These are phyloP conservation scores for Gonioctena quinquepunctata DNA, from an alignment of 1,140 invertebrate genomes.

Conservation along the genomic window DNA sequence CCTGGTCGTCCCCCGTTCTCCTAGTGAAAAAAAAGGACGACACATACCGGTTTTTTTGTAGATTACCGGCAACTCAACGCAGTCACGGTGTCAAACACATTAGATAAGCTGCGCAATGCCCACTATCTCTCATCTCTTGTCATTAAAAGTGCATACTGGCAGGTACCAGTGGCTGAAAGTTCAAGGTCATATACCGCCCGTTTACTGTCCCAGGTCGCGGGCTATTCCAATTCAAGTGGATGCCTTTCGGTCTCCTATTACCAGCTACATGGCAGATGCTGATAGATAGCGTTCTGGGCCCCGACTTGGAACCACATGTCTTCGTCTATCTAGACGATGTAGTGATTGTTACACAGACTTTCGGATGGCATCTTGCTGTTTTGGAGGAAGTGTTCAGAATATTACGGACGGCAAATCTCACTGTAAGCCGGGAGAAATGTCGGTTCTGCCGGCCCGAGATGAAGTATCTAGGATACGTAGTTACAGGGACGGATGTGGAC, in stretches of 20 bases:
- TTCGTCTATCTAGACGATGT: slow-evolving; percentile 50
- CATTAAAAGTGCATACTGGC: slow-evolving; percentile 46
- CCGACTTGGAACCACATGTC: slow-evolving; percentile 31
- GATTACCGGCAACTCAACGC: slow-evolving; percentile 27
- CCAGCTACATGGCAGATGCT: slow-evolving; percentile 19
- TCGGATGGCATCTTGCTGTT: no score
- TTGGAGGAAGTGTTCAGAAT: neutral
- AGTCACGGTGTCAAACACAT: slow-evolving; percentile 17
- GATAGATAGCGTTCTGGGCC: slow-evolving; percentile 42
- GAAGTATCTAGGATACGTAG: neutral
- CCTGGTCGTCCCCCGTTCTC: slow-evolving; percentile 23
- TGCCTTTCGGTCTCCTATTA: neutral
- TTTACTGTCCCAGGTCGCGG: slow-evolving; percentile 50
- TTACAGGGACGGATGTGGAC: neutral
- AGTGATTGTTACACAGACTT: no score
- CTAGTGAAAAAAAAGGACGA: slow-evolving; percentile 27
- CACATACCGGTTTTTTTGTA: slow-evolving; percentile 14
- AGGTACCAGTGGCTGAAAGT: slow-evolving; percentile 45
- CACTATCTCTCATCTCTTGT: slow-evolving; percentile 44
- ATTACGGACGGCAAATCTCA: slow-evolving; percentile 17
- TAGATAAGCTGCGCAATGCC: slow-evolving; percentile 44
- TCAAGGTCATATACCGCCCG: slow-evolving; percentile 32
- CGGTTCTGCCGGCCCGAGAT: slow-evolving; percentile 11
- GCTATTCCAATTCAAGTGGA: slow-evolving; percentile 42
- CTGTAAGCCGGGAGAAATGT: neutral